These are phyloP conservation scores for Brotula barbata DNA, from an alignment of 2,797 vertebrate species.

Conservation along the genomic window DNA sequence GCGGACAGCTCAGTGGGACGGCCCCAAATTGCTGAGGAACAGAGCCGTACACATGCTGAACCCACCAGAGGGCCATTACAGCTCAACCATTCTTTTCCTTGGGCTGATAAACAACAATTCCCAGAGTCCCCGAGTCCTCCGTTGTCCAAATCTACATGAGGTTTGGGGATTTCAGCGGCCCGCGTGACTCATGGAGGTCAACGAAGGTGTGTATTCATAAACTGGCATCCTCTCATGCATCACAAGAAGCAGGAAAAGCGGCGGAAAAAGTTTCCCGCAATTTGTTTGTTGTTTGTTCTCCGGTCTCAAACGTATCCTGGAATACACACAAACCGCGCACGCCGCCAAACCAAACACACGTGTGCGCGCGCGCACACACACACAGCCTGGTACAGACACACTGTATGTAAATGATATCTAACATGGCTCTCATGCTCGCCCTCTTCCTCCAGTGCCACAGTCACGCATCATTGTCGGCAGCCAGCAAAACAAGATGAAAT, in stretches of 20 bases:
- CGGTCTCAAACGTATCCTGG: slow-evolving; percentile 20
- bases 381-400: slow-evolving; percentile 47
- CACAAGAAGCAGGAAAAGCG: slow-evolving; percentile 42
- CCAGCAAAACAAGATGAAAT: slow-evolving; percentile 87
- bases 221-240: slow-evolving; percentile 31
- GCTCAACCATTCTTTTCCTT: slow-evolving; percentile 64
- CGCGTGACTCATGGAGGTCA: slow-evolving; percentile 65
- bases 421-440: slow-evolving; percentile 77
- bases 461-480: slow-evolving; percentile 85
- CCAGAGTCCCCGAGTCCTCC: slow-evolving; percentile 70
- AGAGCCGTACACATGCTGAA: slow-evolving; percentile 64
- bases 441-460: slow-evolving; percentile 78
- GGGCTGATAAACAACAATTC: slow-evolving; percentile 77
- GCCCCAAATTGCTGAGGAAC: slow-evolving; percentile 61
- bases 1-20: slow-evolving; percentile 58
- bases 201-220: slow-evolving; percentile 42
- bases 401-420: slow-evolving; percentile 79
- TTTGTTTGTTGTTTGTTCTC: too few relatives aligned
- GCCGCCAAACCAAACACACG: not conserved
- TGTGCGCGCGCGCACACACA: slow-evolving; percentile 8
- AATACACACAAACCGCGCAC: slow-evolving; percentile 12
- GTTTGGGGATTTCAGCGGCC: slow-evolving; percentile 59
- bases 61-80: slow-evolving; percentile 73
- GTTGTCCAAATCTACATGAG: slow-evolving; percentile 72
- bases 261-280: slow-evolving; percentile 38